These are phyloP conservation scores for Suricata suricatta DNA, from an alignment of 2,113 vertebrate genomes.

Conservation along the genomic window DNA sequence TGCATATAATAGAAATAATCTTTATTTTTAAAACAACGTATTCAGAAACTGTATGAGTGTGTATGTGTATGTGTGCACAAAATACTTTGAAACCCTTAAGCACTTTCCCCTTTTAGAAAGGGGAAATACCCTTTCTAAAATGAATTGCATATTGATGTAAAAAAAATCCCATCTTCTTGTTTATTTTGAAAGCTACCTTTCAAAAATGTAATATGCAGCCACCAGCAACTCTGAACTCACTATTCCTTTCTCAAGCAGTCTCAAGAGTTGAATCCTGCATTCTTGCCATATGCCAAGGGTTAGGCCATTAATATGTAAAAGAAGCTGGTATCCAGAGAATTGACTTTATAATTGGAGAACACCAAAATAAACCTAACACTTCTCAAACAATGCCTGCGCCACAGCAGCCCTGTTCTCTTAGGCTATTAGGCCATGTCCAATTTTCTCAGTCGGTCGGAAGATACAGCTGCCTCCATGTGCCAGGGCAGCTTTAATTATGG, in stretches of 20 bases:
- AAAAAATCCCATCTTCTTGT: slow-evolving; percentile 25
- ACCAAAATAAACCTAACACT: slow-evolving; percentile 72
- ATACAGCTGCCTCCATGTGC: slow-evolving; percentile 70
- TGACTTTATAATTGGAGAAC: slow-evolving; percentile 77
- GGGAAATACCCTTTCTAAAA: not conserved
- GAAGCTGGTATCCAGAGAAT: slow-evolving; percentile 75
- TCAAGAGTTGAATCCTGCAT: slow-evolving; percentile 41
- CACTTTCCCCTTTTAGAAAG: not conserved
- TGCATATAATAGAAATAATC: not conserved
- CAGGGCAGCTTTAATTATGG: slow-evolving; percentile 66
- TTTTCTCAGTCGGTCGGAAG: slow-evolving; percentile 61
- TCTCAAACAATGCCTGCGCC: slow-evolving; percentile 56
- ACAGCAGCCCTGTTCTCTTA: slow-evolving; percentile 32
- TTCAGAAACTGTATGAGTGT: not conserved
- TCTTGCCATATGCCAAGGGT: slow-evolving; percentile 75
- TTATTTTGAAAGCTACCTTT: slow-evolving; percentile 49
- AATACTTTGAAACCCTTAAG: not conserved
- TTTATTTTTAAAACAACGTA: not conserved
- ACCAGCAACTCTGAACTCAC: slow-evolving; percentile 32
- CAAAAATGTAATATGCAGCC: not conserved
- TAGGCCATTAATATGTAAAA: slow-evolving; percentile 79
- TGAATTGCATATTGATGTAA: not conserved
- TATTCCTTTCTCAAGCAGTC: slow-evolving; percentile 27
- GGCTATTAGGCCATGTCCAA: slow-evolving; percentile 75
- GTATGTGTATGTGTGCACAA: too few relatives aligned